Evolutionary conservation across 2,888 invertebrate species (phyloP), one percentile per base, ranked within the genome.

Genomic region (Endotricha flammealis): DNA sequence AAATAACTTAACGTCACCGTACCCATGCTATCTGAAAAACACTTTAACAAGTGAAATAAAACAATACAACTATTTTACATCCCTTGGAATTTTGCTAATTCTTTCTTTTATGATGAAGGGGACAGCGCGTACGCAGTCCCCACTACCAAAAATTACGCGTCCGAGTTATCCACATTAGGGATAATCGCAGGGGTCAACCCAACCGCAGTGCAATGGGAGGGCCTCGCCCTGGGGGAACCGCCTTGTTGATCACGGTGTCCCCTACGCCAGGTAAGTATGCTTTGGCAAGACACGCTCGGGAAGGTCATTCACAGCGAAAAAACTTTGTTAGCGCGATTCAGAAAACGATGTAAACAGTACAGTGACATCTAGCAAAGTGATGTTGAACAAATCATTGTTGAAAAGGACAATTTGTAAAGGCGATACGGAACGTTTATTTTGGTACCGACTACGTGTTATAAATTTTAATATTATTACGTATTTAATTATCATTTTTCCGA

Each of bases 241-340:
- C 67, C 65, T 60, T 51, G 32, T 5, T 64, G 65, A 66, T 65
- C 67, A 64, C 64, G 64, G 64, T 66, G 24, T 55, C 67, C 61
- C 64, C 67, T 65, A 64, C 59, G 64, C 66, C 65, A 66, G 64
- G 67, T 64, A 64, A 64, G 65, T 64, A 64, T 66, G 64, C 40
- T 35, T 53, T 36, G 1, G 1, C 0, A 0, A 3, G 0, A 13
- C 8, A 4, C 2, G 2, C 1, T 3, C 3, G 2, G 3, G 12
- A n/a, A 22, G 28, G 44, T 55, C 44, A 40, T 41, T 46, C 4
- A n/a, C 7, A 12, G 12, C 2, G 22, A 29, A 47, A 46, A 44
- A 42, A 50, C 48, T 48, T 50, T 35, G 33, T 46, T 47, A 61
- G 38, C 59, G 57, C 48, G 49, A 40, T 48, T 3, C 38, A 53